Percentiles rank a stretch among this genome's conserved stretches.
Conservation (phyloP, 1,140 invertebrate species). For the Nylanderia fulva region DNA sequence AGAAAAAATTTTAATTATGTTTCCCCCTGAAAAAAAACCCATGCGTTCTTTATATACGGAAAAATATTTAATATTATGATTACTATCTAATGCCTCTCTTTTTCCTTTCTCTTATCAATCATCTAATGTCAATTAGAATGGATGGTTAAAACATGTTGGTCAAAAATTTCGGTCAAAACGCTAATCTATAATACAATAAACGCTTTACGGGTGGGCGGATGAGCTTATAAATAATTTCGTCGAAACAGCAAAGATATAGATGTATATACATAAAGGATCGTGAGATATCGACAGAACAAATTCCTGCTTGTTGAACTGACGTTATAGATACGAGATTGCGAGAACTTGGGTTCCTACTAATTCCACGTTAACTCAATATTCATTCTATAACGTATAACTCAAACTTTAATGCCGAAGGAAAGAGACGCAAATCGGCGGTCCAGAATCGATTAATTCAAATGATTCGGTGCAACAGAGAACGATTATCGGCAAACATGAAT, state of each 20-base stretch:
- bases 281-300: conserved; percentile 33
- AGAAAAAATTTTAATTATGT: too few species aligned
- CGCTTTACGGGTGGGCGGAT: background rate
- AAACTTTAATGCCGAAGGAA: background rate
- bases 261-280: background rate
- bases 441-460: background rate
- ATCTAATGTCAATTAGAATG: conserved; percentile 11
- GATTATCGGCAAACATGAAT: conserved; percentile 11
- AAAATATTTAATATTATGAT: background rate
- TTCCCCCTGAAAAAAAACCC: too few species aligned
- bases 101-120: background rate
- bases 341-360: background rate
- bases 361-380: background rate
- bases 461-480: background rate
- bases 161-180: background rate
- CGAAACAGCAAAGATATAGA: background rate
- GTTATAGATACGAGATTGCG: conserved; percentile 13
- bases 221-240: conserved; percentile 42
- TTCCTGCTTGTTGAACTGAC: conserved; percentile 34
- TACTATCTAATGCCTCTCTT: background rate
- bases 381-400: background rate
- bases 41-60: too few species aligned
- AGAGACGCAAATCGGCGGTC: background rate
- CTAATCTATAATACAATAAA: conserved; percentile 34
- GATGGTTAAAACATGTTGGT: background rate